Evolutionary conservation across 2,888 invertebrate species (phyloP).

Genomic region (Doris montereyensis): DNA sequence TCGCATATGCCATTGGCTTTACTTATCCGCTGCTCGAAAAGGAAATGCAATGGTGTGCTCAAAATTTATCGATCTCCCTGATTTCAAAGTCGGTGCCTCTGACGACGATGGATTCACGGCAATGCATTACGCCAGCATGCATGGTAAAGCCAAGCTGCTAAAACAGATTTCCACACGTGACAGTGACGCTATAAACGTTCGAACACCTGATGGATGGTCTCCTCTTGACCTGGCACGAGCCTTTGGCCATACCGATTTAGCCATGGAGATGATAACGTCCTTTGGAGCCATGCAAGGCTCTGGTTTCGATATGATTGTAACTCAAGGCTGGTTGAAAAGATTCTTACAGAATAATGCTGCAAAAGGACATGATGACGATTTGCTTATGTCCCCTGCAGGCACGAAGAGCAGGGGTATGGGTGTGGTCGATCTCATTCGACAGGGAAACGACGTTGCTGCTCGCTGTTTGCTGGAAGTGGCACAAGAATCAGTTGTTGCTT

Average conservation of each 20-base stretch:
- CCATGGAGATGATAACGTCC: slow-evolving; percentile 3
- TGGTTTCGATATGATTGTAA: slow-evolving; percentile 19
- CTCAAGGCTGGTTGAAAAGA: slow-evolving; percentile 28
- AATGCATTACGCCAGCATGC: slow-evolving; percentile 45
- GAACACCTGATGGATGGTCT: slow-evolving; percentile 29
- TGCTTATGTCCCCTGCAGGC: not conserved
- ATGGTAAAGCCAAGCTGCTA: slow-evolving; percentile 38
- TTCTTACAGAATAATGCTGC: not conserved
- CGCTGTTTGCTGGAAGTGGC: slow-evolving; percentile 31
- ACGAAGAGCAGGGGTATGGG: slow-evolving; percentile 11
- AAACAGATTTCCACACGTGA: slow-evolving; percentile 9
- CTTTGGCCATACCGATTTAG: slow-evolving; percentile 29
- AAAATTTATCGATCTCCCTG: slow-evolving; percentile 16
- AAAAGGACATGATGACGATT: not conserved
- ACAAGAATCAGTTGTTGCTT: slow-evolving; percentile 34
- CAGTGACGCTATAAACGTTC: not conserved
- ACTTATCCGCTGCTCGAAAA: slow-evolving; percentile 21
- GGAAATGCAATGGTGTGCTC: slow-evolving; percentile 26
- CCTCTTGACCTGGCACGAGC: slow-evolving; percentile 37
- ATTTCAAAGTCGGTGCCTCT: slow-evolving; percentile 27
- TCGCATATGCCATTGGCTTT: slow-evolving; percentile 31
- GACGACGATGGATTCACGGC: slow-evolving; percentile 37
- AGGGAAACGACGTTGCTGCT: slow-evolving; percentile 30
- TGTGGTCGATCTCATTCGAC: slow-evolving; percentile 17
- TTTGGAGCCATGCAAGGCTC: slow-evolving; percentile 20